A percentile compares a stretch with the other conserved stretches of the same genome.
Conservation (phyloP, 2,888 invertebrate species). For the Caenorhabditis wallacei region DNA sequence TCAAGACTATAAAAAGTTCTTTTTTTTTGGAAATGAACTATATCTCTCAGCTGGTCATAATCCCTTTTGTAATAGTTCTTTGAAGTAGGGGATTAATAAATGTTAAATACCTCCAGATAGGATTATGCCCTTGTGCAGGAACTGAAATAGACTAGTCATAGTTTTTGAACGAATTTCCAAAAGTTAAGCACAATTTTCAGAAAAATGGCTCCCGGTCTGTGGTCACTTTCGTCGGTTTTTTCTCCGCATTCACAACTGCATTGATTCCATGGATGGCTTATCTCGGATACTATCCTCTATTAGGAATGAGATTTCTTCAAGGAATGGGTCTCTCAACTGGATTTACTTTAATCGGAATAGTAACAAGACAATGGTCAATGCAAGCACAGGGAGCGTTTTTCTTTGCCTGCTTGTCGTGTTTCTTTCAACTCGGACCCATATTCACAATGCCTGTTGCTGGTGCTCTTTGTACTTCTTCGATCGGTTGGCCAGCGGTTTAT, state of each 20-base stretch:
- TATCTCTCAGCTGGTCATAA: conserved; percentile 23
- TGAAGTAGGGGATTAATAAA: conserved; percentile 11
- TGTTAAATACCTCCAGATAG: conserved; percentile 3
- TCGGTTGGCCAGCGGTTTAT: conserved; percentile 70
- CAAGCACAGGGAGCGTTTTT: conserved; percentile 58
- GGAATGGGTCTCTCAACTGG: conserved; percentile 62
- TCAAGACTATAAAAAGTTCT: too few species aligned
- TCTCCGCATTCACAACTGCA: conserved; percentile 58
- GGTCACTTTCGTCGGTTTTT: conserved; percentile 53
- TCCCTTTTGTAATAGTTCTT: neutral
- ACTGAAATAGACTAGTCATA: neutral
- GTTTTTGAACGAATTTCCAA: neutral
- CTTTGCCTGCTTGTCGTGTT: conserved; percentile 58
- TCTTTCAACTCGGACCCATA: conserved; percentile 67
- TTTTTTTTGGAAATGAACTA: conserved; percentile 4
- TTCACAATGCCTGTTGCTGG: conserved; percentile 71
- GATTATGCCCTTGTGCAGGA: conserved; percentile 13
- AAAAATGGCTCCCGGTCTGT: conserved; percentile 52
- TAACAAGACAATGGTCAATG: conserved; percentile 66
- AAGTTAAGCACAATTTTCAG: conserved; percentile 30
- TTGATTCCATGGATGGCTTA: conserved; percentile 59
- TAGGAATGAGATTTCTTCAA: conserved; percentile 61
- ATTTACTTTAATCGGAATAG: conserved; percentile 61
- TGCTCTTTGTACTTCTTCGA: conserved; percentile 65
- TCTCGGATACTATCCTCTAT: conserved; percentile 56